Evolutionary conservation across 2,888 invertebrate genomes (phyloP).

Genomic region (Apodemia zela): DNA sequence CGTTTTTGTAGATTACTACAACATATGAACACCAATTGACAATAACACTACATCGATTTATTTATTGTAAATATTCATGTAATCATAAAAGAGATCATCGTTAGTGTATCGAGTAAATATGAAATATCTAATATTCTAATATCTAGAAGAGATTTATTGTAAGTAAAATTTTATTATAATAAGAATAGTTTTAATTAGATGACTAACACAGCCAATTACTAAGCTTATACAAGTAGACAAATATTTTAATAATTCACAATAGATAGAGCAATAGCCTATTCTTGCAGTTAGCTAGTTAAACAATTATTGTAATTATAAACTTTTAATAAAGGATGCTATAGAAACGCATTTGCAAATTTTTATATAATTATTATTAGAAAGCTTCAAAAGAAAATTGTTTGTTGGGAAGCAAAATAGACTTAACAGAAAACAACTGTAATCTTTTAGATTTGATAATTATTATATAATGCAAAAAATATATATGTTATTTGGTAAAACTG

Average conservation of each 20-base stretch:
- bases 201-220: slow-evolving; percentile 32
- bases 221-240: slow-evolving; percentile 20
- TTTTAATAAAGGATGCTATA: neutral
- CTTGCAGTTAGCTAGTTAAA: neutral
- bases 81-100: neutral
- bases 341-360: neutral
- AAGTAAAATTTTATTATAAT: neutral
- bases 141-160: slow-evolving; percentile 12
- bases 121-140: slow-evolving; percentile 8
- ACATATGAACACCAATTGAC: neutral
- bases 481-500: no score
- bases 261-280: neutral
- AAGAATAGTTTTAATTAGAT: slow-evolving; percentile 21
- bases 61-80: slow-evolving; percentile 1
- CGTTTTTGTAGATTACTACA: no score
- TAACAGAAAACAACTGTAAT: no score
- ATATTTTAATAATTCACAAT: neutral
- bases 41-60: neutral
- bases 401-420: no score
- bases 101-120: slow-evolving; percentile 1
- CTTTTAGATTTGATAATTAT: no score
- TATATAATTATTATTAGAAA: no score
- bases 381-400: no score
- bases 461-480: no score
- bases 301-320: neutral